Conservation (phyloP, 2,888 invertebrate genomes). For the Pediacus dermestoides region DNA sequence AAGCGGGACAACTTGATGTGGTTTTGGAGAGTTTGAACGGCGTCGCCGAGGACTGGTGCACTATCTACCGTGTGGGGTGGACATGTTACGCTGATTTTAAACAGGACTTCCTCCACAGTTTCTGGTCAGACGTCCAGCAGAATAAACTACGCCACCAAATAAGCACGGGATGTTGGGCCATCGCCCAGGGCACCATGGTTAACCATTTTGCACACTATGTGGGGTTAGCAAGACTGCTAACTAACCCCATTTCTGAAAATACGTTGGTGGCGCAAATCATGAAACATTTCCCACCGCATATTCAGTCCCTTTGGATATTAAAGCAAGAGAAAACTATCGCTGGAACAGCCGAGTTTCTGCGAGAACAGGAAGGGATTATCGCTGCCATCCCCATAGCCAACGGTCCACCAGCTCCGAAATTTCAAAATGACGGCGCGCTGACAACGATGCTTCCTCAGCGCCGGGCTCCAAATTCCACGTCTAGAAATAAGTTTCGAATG, state of each 20-base stretch:
- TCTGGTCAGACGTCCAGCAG: constrained; percentile 11
- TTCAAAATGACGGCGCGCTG: no score
- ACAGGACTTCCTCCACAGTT: constrained; percentile 4
- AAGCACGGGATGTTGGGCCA: not conserved
- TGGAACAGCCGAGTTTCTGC: constrained; percentile 10
- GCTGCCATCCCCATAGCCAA: not conserved
- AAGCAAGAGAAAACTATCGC: constrained; percentile 8
- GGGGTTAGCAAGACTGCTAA: constrained; percentile 8
- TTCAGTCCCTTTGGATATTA: constrained; percentile 13
- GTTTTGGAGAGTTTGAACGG: not conserved
- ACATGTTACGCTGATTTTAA: constrained; percentile 4
- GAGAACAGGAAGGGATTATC: constrained; percentile 10
- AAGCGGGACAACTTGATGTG: not conserved
- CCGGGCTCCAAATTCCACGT: no score
- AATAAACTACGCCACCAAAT: constrained; percentile 7
- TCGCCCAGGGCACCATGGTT: constrained; percentile 6
- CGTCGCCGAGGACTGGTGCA: not conserved
- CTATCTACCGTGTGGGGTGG: constrained; percentile 5
- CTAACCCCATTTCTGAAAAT: constrained; percentile 7
- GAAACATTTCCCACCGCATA: constrained; percentile 12
- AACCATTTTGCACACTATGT: constrained; percentile 10
- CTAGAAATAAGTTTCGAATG: no score
- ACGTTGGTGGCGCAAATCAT: constrained; percentile 8
- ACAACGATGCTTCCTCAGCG: no score
- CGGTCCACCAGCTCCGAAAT: no score